Evolutionary conservation across 2,797 vertebrate species (phyloP).

Genomic region (Gallirallus australis): DNA sequence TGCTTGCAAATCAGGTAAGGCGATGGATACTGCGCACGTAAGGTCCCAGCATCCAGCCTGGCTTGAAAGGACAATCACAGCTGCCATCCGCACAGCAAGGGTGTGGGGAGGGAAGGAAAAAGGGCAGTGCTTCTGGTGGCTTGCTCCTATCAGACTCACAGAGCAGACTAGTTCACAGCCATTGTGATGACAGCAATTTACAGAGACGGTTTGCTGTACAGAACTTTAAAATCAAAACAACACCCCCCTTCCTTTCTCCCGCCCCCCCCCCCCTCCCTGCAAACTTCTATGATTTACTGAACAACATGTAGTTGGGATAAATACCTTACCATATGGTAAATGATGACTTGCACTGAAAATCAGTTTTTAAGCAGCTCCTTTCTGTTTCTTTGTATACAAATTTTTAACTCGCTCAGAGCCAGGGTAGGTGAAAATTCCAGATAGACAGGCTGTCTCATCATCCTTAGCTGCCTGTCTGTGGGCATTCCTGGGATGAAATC

Average conservation of each 20-base stretch:
- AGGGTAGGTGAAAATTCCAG: neutral
- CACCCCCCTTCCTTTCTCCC: neutral
- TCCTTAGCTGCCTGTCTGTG: neutral
- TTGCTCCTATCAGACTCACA: neutral
- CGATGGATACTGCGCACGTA: neutral
- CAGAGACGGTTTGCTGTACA: slow-evolving; percentile 3
- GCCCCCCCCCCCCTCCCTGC: fast-evolving
- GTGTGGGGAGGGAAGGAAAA: neutral
- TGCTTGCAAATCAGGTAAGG: neutral
- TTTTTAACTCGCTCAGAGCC: slow-evolving; percentile 28
- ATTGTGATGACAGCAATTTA: neutral
- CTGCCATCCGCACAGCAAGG: neutral
- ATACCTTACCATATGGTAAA: slow-evolving; percentile 62
- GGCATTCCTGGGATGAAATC: neutral
- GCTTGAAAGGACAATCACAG: neutral
- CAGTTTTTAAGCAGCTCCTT: slow-evolving; percentile 46
- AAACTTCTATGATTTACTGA: slow-evolving; percentile 25
- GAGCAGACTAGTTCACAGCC: neutral
- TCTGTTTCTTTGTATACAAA: neutral
- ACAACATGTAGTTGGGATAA: slow-evolving; percentile 24
- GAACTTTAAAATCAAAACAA: slow-evolving; percentile 50
- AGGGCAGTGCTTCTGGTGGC: neutral
- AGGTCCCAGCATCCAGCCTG: neutral
- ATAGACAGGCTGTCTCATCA: neutral
- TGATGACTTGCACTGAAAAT: slow-evolving; percentile 46